phyloP scores from a whole-genome alignment of 2,888 invertebrate species.

The Diaprepes abbreviatus region DNA sequence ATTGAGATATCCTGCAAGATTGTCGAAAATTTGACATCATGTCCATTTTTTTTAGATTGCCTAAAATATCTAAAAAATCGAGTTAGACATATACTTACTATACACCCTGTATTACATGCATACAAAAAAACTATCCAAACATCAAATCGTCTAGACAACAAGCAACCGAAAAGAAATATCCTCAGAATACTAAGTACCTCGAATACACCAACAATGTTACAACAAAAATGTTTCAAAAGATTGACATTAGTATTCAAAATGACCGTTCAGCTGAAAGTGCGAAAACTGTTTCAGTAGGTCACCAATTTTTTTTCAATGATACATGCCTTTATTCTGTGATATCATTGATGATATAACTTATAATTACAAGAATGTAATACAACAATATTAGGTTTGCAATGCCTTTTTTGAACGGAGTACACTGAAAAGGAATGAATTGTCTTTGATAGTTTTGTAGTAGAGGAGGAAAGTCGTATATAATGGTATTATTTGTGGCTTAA shows the following conservation, averaged over 20 bases:
- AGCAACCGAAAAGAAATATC: neutral
- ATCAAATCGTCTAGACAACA: neutral
- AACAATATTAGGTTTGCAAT: neutral
- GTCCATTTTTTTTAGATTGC: no score
- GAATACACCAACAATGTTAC: neutral
- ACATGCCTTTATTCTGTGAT: neutral
- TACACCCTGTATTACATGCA: no score
- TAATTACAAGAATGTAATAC: neutral
- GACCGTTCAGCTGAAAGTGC: neutral
- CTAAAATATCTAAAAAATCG: no score
- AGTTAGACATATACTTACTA: no score
- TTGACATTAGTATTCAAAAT: neutral
- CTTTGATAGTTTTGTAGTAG: neutral
- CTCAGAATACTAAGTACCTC: neutral
- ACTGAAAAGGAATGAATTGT: neutral
- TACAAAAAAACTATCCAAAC: no score
- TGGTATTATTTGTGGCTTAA: neutral
- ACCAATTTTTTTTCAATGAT: neutral
- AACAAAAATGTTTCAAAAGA: neutral
- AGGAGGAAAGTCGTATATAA: slow-evolving; percentile 1
- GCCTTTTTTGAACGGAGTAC: neutral
- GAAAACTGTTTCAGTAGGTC: neutral
- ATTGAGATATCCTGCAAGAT: no score
- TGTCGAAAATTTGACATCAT: no score
- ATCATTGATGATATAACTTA: neutral